Conservation (phyloP, 1,140 invertebrate genomes). For the Oncopodura yosiiana region DNA sequence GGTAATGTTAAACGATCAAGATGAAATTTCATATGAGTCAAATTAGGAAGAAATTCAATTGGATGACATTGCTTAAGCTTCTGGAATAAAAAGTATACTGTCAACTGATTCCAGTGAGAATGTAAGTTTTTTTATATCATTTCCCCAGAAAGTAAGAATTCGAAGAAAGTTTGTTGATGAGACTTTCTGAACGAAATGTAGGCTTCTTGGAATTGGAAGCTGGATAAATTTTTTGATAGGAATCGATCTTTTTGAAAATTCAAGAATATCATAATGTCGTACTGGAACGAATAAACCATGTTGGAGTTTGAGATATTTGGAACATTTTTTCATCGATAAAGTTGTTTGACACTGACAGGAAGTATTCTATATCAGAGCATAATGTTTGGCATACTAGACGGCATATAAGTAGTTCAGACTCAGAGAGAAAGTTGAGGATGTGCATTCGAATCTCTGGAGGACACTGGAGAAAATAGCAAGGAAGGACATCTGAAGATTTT, state of each 20-base stretch:
- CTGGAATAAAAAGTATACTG: not conserved
- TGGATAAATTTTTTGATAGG: not conserved
- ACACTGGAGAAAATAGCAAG: too few relatives aligned
- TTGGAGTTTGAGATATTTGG: not conserved
- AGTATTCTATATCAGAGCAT: not conserved
- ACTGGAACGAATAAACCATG: not conserved
- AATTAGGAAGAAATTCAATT: slow-evolving; percentile 8
- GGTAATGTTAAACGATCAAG: slow-evolving; percentile 4
- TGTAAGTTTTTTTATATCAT: not conserved
- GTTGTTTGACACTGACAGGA: not conserved
- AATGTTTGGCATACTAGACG: not conserved
- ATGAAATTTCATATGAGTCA: not conserved
- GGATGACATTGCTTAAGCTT: slow-evolving; percentile 4
- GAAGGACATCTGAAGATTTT: too few relatives aligned
- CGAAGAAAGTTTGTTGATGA: slow-evolving; percentile 7
- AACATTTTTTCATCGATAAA: not conserved
- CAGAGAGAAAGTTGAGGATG: not conserved
- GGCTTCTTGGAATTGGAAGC: slow-evolving; percentile 3
- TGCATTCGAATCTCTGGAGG: too few relatives aligned
- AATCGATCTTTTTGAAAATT: not conserved
- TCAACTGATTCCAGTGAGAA: slow-evolving; percentile 2
- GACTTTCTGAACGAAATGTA: slow-evolving; percentile 4
- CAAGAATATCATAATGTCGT: slow-evolving; percentile 3
- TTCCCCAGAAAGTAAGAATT: slow-evolving; percentile 2
- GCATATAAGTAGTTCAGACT: not conserved